Percentiles rank a stretch among this genome's conserved stretches.
These are phyloP conservation scores for Pseudococcus longispinus DNA, from an alignment of 2,888 invertebrate species.

Conservation along the genomic window DNA sequence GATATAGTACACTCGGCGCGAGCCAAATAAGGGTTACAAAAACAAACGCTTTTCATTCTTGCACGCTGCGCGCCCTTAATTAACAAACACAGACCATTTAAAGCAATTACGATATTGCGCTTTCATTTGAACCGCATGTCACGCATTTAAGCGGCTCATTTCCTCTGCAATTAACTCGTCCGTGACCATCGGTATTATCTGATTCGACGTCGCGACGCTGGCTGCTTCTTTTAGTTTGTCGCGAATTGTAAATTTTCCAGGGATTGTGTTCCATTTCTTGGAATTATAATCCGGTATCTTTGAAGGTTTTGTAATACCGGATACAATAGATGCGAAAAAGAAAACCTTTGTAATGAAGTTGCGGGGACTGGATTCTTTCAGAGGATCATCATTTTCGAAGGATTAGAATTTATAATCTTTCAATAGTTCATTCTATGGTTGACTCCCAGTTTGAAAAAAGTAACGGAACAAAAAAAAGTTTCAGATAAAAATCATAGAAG, in stretches of 20 bases:
- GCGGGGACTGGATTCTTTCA: too few relatives aligned
- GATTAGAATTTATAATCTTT: too few relatives aligned
- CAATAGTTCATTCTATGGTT: too few relatives aligned
- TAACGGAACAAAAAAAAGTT: too few relatives aligned
- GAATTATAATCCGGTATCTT: background rate
- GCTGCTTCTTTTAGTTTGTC: background rate
- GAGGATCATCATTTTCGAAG: too few relatives aligned
- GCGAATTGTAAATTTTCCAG: background rate
- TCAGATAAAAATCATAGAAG: too few relatives aligned
- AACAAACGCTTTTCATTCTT: slow-evolving; percentile 25
- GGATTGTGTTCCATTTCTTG: background rate
- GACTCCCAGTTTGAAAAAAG: too few relatives aligned
- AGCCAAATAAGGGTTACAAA: slow-evolving; percentile 3
- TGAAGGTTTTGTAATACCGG: too few relatives aligned
- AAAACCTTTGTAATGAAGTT: too few relatives aligned
- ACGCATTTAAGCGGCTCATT: slow-evolving; percentile 34
- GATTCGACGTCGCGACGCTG: background rate
- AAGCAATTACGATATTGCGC: slow-evolving; percentile 34
- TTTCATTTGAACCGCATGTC: slow-evolving; percentile 31
- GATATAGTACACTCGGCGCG: background rate
- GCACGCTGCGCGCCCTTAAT: slow-evolving; percentile 13
- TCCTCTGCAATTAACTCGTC: slow-evolving; percentile 25
- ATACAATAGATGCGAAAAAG: too few relatives aligned
- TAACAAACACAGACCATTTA: slow-evolving; percentile 34
- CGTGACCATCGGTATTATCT: slow-evolving; percentile 18